These are phyloP conservation scores for Ammodytes marinus DNA, from an alignment of 2,113 vertebrate genomes.

Conservation along the genomic window DNA sequence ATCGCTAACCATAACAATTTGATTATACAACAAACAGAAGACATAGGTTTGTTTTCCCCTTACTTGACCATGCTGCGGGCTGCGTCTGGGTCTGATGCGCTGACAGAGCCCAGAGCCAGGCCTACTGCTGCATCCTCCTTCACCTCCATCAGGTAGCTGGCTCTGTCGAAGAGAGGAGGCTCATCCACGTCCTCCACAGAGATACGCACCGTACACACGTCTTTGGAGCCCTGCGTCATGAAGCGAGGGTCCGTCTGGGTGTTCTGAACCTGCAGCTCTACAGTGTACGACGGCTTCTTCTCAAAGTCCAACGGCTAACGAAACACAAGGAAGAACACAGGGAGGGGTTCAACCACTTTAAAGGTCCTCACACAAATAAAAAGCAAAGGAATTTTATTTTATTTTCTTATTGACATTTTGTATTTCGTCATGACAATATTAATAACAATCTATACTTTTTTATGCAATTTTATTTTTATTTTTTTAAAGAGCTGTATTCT, in stretches of 20 bases:
- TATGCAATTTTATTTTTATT: no score
- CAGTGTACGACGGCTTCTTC: constrained; percentile 90
- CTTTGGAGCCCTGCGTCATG: constrained; percentile 87
- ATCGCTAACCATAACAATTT: no score
- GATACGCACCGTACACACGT: constrained; percentile 89
- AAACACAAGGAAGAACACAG: background rate
- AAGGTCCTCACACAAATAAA: no score
- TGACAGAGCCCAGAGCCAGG: constrained; percentile 87
- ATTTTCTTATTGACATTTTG: no score
- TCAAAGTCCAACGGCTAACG: constrained; percentile 92
- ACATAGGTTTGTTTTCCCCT: constrained; percentile 50
- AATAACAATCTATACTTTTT: no score
- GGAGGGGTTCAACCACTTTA: no score
- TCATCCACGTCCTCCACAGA: constrained; percentile 94
- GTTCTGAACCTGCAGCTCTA: constrained; percentile 94
- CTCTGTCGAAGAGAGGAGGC: constrained; percentile 90
- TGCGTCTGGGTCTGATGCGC: constrained; percentile 91
- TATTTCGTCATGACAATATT: no score
- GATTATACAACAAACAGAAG: no score
- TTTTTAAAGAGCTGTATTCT: no score
- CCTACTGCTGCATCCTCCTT: constrained; percentile 91
- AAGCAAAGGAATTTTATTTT: no score
- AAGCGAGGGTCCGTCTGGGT: constrained; percentile 88
- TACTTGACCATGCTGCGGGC: constrained; percentile 91
- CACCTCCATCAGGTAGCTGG: constrained; percentile 91